Percentiles rank a stretch among this genome's conserved stretches.
Conservation (phyloP, 1,140 invertebrate species). For the Aphidius ervi region DNA sequence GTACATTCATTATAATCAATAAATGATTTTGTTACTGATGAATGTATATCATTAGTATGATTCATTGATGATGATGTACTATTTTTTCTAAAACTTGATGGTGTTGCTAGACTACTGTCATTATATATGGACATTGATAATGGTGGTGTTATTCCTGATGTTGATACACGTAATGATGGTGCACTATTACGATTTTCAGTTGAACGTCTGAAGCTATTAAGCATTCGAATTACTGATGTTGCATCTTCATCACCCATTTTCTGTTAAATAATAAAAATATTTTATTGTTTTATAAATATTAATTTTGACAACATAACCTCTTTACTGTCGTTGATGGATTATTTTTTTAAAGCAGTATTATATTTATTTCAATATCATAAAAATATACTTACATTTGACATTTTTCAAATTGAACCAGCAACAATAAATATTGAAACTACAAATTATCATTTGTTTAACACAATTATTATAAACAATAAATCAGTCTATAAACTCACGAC, state of each 20-base stretch:
- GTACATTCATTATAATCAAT: neutral
- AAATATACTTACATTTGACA: no score
- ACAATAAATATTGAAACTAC: no score
- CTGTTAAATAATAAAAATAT: conserved; percentile 10
- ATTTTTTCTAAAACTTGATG: conserved; percentile 1
- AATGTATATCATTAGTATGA: neutral
- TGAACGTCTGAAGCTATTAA: conserved; percentile 32
- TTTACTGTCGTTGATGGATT: no score
- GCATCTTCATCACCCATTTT: conserved; percentile 34
- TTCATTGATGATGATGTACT: conserved; percentile 2
- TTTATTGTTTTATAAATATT: no score
- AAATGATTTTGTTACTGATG: conserved; percentile 1
- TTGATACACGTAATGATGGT: conserved; percentile 14
- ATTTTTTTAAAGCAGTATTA: no score
- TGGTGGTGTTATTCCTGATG: neutral
- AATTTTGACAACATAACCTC: no score
- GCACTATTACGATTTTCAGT: conserved; percentile 14
- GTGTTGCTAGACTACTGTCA: neutral
- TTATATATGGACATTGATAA: conserved; percentile 7
- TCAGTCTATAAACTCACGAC: no score
- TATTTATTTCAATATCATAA: no score
- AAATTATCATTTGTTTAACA: no score
- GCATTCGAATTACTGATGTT: conserved; percentile 37
- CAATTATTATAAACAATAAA: no score
- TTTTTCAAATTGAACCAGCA: no score